Conservation (phyloP, 2,113 vertebrate genomes). For the Saccopteryx bilineata region DNA sequence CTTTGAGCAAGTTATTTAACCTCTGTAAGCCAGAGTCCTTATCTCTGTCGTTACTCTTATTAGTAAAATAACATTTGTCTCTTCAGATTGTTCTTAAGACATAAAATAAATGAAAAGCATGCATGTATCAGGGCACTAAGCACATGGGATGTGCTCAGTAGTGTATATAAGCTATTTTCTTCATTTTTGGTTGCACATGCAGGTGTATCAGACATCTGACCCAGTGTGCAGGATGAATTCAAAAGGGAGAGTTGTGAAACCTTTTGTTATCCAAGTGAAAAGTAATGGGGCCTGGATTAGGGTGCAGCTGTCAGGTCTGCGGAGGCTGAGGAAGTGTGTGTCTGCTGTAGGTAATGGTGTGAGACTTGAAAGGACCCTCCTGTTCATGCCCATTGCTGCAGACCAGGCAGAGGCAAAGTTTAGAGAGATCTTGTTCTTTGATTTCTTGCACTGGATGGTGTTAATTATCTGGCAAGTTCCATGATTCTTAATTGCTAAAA, state of each 20-base stretch:
- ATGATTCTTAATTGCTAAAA: conserved; percentile 9
- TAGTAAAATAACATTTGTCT: background rate
- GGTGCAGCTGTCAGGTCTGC: too few species aligned
- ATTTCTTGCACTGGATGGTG: background rate
- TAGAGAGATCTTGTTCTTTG: background rate
- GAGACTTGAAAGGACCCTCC: background rate
- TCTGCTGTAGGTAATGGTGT: too few species aligned
- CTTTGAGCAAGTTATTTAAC: background rate
- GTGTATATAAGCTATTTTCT: background rate
- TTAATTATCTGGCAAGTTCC: conserved; percentile 18
- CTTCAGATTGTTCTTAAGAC: background rate
- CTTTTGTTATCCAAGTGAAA: background rate
- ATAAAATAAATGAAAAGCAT: background rate
- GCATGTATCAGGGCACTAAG: too few species aligned
- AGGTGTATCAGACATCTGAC: background rate
- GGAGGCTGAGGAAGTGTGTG: background rate
- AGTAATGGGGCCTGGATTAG: background rate
- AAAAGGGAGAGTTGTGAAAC: background rate
- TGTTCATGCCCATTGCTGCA: background rate
- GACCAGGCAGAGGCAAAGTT: background rate
- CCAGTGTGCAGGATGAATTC: background rate
- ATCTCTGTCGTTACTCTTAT: background rate
- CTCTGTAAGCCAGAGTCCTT: background rate
- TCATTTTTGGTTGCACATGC: background rate
- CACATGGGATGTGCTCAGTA: background rate